Conservation (phyloP, 2,888 invertebrate genomes). For the Parnassius glacialis region DNA sequence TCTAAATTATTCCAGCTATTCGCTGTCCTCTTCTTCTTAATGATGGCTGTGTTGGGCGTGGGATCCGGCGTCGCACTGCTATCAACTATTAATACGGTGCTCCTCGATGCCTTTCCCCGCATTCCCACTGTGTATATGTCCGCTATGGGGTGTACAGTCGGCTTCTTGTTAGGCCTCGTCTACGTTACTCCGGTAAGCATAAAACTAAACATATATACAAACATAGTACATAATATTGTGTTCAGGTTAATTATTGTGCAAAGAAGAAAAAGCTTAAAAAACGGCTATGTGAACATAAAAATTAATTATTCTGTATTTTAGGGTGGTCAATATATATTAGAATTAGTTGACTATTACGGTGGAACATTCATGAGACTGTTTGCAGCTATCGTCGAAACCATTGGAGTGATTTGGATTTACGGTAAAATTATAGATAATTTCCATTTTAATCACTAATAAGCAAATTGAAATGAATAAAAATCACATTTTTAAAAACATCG, state of each 20-base stretch:
- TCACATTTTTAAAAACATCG: no score
- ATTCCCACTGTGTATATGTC: constrained; percentile 83
- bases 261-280: no score
- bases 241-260: no score
- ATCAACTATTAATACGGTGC: constrained; percentile 83
- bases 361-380: constrained; percentile 89
- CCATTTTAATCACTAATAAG: no score
- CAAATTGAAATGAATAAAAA: no score
- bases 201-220: no score
- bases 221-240: no score
- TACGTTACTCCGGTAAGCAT: constrained; percentile 87
- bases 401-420: constrained; percentile 89
- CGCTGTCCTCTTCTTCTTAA: constrained; percentile 89
- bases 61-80: constrained; percentile 88
- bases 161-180: constrained; percentile 85
- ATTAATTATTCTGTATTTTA: constrained; percentile 48
- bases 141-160: constrained; percentile 64
- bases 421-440: constrained; percentile 60
- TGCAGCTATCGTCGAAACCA: constrained; percentile 84
- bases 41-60: constrained; percentile 89
- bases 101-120: constrained; percentile 85
- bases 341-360: constrained; percentile 87
- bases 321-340: constrained; percentile 89
- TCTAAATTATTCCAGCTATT: constrained; percentile 77
- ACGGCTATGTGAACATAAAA: no score